Conservation (phyloP, 2,113 vertebrate species). For the Origma solitaria region DNA sequence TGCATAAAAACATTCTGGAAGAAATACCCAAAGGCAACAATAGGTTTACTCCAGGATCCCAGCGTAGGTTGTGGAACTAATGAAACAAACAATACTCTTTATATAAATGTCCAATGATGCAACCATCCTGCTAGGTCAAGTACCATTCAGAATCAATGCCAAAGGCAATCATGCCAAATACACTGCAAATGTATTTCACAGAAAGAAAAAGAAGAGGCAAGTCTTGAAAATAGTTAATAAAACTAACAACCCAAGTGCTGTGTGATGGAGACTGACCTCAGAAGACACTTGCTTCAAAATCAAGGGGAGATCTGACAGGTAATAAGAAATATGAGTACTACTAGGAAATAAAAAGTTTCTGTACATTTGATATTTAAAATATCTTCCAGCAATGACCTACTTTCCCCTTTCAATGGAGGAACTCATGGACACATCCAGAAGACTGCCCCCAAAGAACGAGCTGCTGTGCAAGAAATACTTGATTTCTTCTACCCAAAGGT, state of each 20-base stretch:
- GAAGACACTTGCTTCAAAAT: neutral
- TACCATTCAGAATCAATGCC: neutral
- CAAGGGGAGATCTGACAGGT: neutral
- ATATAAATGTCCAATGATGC: neutral
- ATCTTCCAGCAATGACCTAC: neutral
- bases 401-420: neutral
- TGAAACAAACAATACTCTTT: neutral
- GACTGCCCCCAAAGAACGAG: neutral
- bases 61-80: fast-evolving
- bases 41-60: neutral
- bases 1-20: neutral
- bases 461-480: neutral
- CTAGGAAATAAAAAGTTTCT: neutral
- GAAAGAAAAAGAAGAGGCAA: neutral
- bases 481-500: neutral
- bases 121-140: neutral
- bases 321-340: neutral
- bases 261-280: neutral
- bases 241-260: neutral
- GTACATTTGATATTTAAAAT: neutral
- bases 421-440: neutral
- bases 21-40: neutral
- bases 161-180: neutral
- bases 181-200: neutral
- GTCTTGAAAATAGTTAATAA: neutral